Percentiles rank a stretch among this genome's conserved stretches.
These are phyloP conservation scores for Bubalus kerabau DNA, from an alignment of 2,113 vertebrate genomes.

Conservation along the genomic window DNA sequence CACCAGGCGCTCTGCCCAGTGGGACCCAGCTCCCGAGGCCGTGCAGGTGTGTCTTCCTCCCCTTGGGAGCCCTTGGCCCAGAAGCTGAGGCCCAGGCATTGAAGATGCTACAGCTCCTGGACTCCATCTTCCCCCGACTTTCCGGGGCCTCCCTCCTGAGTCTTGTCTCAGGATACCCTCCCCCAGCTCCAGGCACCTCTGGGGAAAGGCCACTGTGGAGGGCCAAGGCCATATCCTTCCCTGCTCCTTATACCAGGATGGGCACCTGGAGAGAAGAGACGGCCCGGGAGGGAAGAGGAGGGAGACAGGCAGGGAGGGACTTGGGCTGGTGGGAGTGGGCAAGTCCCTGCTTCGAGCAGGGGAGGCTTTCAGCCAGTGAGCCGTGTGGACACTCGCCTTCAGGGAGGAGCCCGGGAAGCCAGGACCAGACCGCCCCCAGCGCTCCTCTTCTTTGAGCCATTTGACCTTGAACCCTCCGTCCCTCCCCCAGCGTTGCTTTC, in stretches of 20 bases:
- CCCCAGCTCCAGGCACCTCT: not conserved
- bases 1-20: not conserved
- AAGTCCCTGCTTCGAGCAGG: not conserved
- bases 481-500: not conserved
- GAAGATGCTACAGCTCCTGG: not conserved
- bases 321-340: not conserved
- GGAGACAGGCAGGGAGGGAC: not conserved
- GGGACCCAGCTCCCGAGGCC: not conserved
- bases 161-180: not conserved
- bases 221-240: not conserved
- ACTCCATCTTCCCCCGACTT: not conserved
- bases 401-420: not conserved
- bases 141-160: not conserved
- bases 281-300: not conserved
- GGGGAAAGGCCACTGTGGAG: not conserved
- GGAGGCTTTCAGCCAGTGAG: not conserved
- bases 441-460: not conserved
- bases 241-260: not conserved
- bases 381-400: not conserved
- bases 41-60: not conserved
- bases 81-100: not conserved
- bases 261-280: no score
- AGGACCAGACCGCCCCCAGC: no score
- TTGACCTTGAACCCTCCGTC: no score
- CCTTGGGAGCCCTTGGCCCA: not conserved